Percentiles rank a stretch among this genome's conserved stretches.
Evolutionary conservation across 2,797 vertebrate genomes (phyloP).

Genomic region (Garrulus glandarius): DNA sequence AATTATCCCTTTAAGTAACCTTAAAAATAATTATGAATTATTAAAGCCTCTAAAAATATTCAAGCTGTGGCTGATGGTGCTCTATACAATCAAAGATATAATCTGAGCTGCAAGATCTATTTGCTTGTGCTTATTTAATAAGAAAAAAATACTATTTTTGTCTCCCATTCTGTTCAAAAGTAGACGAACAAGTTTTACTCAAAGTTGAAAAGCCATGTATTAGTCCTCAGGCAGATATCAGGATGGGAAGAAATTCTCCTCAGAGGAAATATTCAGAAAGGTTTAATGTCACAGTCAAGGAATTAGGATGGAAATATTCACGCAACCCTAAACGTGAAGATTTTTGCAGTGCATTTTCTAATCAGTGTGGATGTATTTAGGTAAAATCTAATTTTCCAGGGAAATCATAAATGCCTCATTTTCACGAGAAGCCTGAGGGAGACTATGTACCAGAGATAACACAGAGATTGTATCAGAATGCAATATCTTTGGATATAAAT

Average conservation of each 20-base stretch:
- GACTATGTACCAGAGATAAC: constrained; percentile 16
- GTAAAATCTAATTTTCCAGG: constrained; percentile 50
- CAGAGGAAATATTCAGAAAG: not conserved
- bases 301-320: not conserved
- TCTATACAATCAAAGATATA: not conserved
- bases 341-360: not conserved
- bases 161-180: not conserved
- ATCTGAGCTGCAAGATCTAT: not conserved
- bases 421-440: constrained; percentile 27
- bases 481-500: constrained; percentile 44
- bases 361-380: constrained; percentile 25
- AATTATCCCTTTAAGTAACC: not conserved
- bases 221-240: not conserved
- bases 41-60: not conserved
- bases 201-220: not conserved
- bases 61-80: not conserved
- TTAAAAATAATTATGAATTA: not conserved
- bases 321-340: not conserved
- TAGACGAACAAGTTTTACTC: not conserved
- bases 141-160: not conserved
- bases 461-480: not conserved
- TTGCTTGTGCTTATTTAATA: not conserved
- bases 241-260: not conserved
- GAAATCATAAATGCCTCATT: constrained; percentile 38
- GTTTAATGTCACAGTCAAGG: not conserved